phyloP scores from a whole-genome alignment of 1,140 invertebrate species.

The Cyrtorhinus lividipennis region DNA sequence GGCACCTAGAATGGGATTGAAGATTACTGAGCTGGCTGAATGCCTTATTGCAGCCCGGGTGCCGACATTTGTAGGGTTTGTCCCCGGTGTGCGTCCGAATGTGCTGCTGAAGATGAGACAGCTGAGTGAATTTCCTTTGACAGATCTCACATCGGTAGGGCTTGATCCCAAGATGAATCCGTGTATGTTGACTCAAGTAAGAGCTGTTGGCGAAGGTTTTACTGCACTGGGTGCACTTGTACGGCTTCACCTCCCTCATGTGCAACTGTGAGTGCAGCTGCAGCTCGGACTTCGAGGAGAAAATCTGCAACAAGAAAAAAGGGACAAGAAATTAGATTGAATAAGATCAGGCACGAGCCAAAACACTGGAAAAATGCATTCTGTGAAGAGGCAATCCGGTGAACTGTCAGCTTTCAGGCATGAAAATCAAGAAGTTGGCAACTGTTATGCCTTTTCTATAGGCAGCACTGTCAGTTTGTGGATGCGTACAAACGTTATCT shows the following conservation, averaged over 20 bases:
- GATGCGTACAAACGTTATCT: too few species aligned
- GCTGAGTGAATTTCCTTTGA: slow-evolving; percentile 96
- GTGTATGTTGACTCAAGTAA: slow-evolving; percentile 95
- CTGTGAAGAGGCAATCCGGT: too few species aligned
- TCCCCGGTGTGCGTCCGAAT: slow-evolving; percentile 97
- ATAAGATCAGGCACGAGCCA: too few species aligned
- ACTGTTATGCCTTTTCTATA: too few species aligned
- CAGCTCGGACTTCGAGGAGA: slow-evolving; percentile 91
- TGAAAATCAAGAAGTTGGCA: too few species aligned
- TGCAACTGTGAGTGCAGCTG: slow-evolving; percentile 95
- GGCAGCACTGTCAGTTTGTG: too few species aligned
- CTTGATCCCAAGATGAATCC: slow-evolving; percentile 96
- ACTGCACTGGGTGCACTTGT: slow-evolving; percentile 96
- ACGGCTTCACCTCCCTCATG: slow-evolving; percentile 96
- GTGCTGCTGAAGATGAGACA: slow-evolving; percentile 97
- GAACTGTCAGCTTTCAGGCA: too few species aligned
- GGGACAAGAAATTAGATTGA: background rate
- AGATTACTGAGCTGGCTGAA: slow-evolving; percentile 98
- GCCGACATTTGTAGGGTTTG: slow-evolving; percentile 95
- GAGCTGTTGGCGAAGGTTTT: slow-evolving; percentile 99
- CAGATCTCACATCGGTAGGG: slow-evolving; percentile 96
- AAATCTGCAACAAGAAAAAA: slow-evolving; percentile 63
- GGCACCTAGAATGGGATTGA: slow-evolving; percentile 93
- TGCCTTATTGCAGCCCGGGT: slow-evolving; percentile 94
- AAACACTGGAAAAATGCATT: too few species aligned